These are phyloP conservation scores for Anas platyrhynchos DNA, from an alignment of 2,113 vertebrate genomes.

Conservation along the genomic window DNA sequence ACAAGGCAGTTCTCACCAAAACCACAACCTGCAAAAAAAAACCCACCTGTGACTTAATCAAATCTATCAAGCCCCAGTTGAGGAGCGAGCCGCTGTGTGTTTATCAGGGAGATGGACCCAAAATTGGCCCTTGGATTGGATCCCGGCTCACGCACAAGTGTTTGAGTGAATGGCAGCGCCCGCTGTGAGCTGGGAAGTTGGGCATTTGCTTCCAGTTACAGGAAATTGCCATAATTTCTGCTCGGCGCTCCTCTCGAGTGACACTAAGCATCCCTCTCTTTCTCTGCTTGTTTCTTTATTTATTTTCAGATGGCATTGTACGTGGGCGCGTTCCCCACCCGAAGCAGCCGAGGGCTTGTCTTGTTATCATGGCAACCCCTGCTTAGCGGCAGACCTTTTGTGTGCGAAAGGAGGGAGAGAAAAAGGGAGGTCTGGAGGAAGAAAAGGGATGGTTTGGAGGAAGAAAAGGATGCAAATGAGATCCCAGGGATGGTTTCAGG, in stretches of 20 bases:
- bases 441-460: neutral
- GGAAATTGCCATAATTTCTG: slow-evolving; percentile 81
- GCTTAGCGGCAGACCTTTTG: slow-evolving; percentile 50
- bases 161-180: slow-evolving; percentile 74
- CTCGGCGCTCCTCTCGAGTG: slow-evolving; percentile 55
- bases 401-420: neutral
- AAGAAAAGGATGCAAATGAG: neutral
- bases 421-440: neutral
- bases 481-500: neutral
- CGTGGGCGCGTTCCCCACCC: neutral
- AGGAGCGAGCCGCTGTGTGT: slow-evolving; percentile 67
- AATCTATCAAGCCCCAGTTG: slow-evolving; percentile 77
- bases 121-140: slow-evolving; percentile 80
- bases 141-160: slow-evolving; percentile 59
- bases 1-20: slow-evolving; percentile 66
- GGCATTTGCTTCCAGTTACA: slow-evolving; percentile 78
- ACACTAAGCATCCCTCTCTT: slow-evolving; percentile 4
- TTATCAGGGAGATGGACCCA: slow-evolving; percentile 79
- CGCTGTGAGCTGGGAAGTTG: slow-evolving; percentile 69
- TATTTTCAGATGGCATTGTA: neutral
- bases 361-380: slow-evolving; percentile 61
- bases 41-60: slow-evolving; percentile 67
- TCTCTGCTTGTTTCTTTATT: neutral
- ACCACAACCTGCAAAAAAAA: slow-evolving; percentile 75
- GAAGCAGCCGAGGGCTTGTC: neutral